phyloP scores from a whole-genome alignment of 2,113 vertebrate genomes.

The Sebastes schlegelii region DNA sequence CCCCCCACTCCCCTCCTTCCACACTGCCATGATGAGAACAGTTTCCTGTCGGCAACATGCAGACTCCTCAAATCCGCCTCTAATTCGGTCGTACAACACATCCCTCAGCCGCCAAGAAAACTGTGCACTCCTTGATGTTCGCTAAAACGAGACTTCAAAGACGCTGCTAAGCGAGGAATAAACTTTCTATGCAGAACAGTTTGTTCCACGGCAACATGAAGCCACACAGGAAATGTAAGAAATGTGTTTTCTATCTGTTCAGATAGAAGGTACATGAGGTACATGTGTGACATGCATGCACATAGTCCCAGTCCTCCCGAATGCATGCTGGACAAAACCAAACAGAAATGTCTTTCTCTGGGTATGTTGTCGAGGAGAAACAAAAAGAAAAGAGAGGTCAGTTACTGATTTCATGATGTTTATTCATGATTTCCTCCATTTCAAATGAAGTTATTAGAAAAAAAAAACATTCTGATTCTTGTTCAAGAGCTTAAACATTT shows the following conservation, averaged over 20 bases:
- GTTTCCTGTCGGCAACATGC: slow-evolving; percentile 82
- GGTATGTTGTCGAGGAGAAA: slow-evolving; percentile 34
- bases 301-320: slow-evolving; percentile 51
- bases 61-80: slow-evolving; percentile 71
- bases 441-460: slow-evolving; percentile 13
- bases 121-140: slow-evolving; percentile 44
- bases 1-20: slow-evolving; percentile 48
- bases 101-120: slow-evolving; percentile 39
- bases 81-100: slow-evolving; percentile 38
- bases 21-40: slow-evolving; percentile 76
- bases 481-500: slow-evolving; percentile 20
- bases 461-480: slow-evolving; percentile 5
- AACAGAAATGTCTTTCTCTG: slow-evolving; percentile 50
- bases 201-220: slow-evolving; percentile 59
- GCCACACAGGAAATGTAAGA: slow-evolving; percentile 77
- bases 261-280: slow-evolving; percentile 69
- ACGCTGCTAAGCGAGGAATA: slow-evolving; percentile 36
- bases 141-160: slow-evolving; percentile 53
- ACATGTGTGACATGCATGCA: slow-evolving; percentile 73
- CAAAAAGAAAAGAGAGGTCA: slow-evolving; percentile 67
- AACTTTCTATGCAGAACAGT: slow-evolving; percentile 53
- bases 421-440: slow-evolving; percentile 40
- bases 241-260: slow-evolving; percentile 68
- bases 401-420: slow-evolving; percentile 60
- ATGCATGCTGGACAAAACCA: slow-evolving; percentile 67